These are phyloP conservation scores for Rhadina sibilatrix DNA, from an alignment of 2,113 vertebrate species.

Conservation along the genomic window DNA sequence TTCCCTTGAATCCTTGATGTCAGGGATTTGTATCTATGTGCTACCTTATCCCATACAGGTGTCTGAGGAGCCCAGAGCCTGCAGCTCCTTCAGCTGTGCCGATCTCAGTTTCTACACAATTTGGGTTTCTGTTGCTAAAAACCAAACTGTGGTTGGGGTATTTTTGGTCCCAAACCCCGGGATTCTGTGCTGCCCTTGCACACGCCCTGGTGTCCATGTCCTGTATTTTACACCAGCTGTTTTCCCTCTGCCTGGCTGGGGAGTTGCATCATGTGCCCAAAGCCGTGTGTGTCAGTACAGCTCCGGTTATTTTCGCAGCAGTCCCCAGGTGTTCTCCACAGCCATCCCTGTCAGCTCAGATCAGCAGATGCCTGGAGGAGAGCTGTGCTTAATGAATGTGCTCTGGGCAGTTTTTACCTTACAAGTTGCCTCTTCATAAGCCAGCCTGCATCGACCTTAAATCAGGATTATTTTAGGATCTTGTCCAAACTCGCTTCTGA, in stretches of 20 bases:
- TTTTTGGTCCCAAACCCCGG: not conserved
- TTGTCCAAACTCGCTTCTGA: not conserved
- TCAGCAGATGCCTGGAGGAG: not conserved
- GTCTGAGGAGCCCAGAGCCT: not conserved
- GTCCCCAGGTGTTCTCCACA: constrained; percentile 8
- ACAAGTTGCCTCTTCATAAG: not conserved
- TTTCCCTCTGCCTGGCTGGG: not conserved
- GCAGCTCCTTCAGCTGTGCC: not conserved
- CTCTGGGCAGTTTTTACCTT: not conserved
- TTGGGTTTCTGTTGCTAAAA: not conserved
- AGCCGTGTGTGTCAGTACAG: not conserved
- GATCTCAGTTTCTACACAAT: fast-evolving
- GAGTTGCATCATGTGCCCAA: not conserved
- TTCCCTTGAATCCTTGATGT: not conserved
- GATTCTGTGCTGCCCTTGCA: not conserved
- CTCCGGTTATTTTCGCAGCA: not conserved
- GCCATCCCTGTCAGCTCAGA: not conserved
- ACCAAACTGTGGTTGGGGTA: not conserved
- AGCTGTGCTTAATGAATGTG: not conserved
- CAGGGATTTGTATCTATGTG: not conserved
- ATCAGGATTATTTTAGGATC: not conserved
- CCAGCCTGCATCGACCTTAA: not conserved
- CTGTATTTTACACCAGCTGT: not conserved
- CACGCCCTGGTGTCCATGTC: fast-evolving
- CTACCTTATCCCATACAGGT: fast-evolving